phyloP scores from a whole-genome alignment of 2,113 vertebrate species.

The Atrichornis clamosus region DNA sequence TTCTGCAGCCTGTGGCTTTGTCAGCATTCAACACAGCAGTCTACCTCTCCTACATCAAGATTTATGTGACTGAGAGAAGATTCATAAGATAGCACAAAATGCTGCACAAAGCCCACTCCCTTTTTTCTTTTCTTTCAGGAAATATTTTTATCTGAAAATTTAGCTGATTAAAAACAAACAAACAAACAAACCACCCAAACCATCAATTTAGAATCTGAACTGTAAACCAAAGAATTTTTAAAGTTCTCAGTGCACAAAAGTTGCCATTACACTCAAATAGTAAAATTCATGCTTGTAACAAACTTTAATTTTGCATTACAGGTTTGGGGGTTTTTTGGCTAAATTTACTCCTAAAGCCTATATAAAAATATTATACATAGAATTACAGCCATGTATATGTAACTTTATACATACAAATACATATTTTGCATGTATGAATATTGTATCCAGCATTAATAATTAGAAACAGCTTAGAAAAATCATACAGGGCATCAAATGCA shows the following conservation, averaged over 20 bases:
- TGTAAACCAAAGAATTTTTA: neutral
- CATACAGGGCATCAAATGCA: neutral
- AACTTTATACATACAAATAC: neutral
- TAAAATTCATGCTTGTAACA: neutral
- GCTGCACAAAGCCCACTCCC: fast-evolving
- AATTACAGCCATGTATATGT: neutral
- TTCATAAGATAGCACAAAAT: neutral
- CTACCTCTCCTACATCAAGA: neutral
- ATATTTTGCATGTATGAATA: neutral
- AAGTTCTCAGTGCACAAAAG: neutral
- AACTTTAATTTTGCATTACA: neutral
- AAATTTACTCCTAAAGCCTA: neutral
- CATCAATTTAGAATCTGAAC: neutral
- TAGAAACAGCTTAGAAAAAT: neutral
- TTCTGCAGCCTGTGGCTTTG: neutral
- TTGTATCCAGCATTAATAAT: neutral
- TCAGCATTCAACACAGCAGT: neutral
- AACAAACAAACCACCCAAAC: fast-evolving
- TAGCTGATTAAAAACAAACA: neutral
- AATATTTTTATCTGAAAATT: neutral
- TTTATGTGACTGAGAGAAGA: neutral
- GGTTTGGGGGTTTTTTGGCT: fast-evolving
- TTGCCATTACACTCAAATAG: neutral
- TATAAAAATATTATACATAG: neutral
- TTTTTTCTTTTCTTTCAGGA: neutral